Base-by-base conservation (phyloP, 2,888 invertebrate species). In the Mechanitis mazaeus region DNA sequence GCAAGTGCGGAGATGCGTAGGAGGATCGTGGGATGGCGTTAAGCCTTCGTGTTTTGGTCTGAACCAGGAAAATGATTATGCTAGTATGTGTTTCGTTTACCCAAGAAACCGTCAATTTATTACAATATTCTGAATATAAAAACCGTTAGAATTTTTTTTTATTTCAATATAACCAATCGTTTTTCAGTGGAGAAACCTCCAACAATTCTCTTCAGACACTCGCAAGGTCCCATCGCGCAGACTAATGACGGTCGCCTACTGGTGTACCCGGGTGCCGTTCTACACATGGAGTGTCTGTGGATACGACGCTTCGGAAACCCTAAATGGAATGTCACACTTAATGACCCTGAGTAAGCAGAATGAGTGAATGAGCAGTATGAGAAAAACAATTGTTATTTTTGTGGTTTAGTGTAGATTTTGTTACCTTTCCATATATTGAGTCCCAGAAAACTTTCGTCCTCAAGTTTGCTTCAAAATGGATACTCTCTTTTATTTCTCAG, bases 271-370 rank as follows among this genome's bases (percentile, higher is more conserved):
- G 96, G 96, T 0, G 95, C 96, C 0, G 94, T 94, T 20, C 87
- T 96, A 45, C 96, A 96, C 76, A 95, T 96, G 94, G 96, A 96
- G 80, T 96, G 96, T 71, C 90, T 96, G 9, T 96, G 96, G 96
- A 95, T 96, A 87, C 87, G 96, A 64, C 91, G 95, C 62, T 96
- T 96, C 77, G 96, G 96, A 0, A 94, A 94, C 72, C 96, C 96
- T 0, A 95, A 94, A 79, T 96, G 96, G 96, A 94, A 94, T 65
- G 92, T 94, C 70, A 94, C 93, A 56, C 93, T 93, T 71, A 90
- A 91, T 71, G 92, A 92, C 46, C 81, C 84, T 1, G 87, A 86
- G 89, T 89, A 80, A 93, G 93, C 31, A 0, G 11, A 42, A 42
- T 50, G 5, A 28, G 31, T 50, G 2, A 2, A 42, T 42, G 3